Evolutionary conservation across 2,113 vertebrate genomes (phyloP).

Genomic region (Ochotona curzoniae): DNA sequence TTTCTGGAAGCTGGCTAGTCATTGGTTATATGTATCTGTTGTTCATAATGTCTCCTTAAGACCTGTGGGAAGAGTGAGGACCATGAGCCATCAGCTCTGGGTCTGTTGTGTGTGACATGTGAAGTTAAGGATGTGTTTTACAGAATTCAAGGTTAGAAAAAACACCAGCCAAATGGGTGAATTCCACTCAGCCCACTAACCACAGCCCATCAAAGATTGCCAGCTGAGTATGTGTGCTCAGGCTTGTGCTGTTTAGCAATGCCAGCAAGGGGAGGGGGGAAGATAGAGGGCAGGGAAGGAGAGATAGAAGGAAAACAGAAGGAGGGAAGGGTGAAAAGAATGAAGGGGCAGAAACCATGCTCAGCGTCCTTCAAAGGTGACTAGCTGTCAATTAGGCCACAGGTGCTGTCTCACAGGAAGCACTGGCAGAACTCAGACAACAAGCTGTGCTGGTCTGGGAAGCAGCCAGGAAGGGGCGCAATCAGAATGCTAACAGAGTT

Average conservation of each 20-base stretch:
- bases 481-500: background rate
- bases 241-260: background rate
- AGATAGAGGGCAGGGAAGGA: background rate
- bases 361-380: background rate
- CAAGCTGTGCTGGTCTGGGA: background rate
- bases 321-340: background rate
- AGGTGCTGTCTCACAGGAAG: background rate
- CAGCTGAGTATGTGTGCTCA: background rate
- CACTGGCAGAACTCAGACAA: background rate
- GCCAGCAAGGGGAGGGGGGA: background rate
- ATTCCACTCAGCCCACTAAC: background rate
- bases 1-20: conserved; percentile 40
- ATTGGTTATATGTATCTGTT: conserved; percentile 22
- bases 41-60: background rate
- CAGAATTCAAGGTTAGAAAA: conserved; percentile 37
- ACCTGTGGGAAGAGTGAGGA: conserved; percentile 7
- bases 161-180: conserved; percentile 11
- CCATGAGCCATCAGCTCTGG: background rate
- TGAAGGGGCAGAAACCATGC: background rate
- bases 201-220: background rate
- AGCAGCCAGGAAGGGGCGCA: background rate
- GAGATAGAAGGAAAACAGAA: background rate
- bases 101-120: conserved; percentile 17
- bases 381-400: background rate
- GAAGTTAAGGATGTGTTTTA: background rate